These are phyloP conservation scores for Agapostemon virescens DNA, from an alignment of 2,888 invertebrate genomes.

Conservation along the genomic window DNA sequence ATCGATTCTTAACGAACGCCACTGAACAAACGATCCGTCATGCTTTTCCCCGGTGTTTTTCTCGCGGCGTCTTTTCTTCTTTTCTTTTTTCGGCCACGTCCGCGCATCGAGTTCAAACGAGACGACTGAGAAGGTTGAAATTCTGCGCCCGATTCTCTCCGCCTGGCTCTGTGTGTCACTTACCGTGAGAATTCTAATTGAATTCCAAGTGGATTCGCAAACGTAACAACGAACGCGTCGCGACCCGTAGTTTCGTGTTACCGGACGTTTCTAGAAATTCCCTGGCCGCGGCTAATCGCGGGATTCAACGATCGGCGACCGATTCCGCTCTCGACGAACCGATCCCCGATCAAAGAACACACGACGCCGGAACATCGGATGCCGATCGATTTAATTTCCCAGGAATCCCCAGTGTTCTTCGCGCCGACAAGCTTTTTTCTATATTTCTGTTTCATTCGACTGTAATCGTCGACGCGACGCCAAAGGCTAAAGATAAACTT, in stretches of 20 bases:
- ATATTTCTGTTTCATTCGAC: not conserved
- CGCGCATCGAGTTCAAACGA: not conserved
- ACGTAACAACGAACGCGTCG: conserved; percentile 44
- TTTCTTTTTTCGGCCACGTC: not conserved
- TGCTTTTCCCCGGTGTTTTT: not conserved
- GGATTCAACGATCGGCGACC: not conserved
- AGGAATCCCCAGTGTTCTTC: not conserved
- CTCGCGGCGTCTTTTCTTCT: not conserved
- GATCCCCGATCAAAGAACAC: not conserved
- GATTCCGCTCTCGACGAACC: not conserved
- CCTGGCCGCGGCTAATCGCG: not conserved
- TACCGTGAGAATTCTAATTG: conserved; percentile 65
- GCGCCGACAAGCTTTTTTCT: not conserved
- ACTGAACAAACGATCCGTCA: not conserved
- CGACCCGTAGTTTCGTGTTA: conserved; percentile 29
- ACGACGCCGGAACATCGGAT: not conserved
- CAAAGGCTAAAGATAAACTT: not conserved
- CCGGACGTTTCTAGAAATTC: conserved; percentile 49
- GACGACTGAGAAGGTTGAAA: conserved; percentile 29
- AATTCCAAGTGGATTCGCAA: conserved; percentile 62
- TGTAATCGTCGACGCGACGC: not conserved
- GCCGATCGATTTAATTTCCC: not conserved
- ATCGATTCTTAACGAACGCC: not conserved
- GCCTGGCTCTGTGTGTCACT: conserved; percentile 40
- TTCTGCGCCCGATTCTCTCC: not conserved